Base-by-base conservation (phyloP, 2,888 invertebrate genomes). In the Ethmia dodecea region DNA sequence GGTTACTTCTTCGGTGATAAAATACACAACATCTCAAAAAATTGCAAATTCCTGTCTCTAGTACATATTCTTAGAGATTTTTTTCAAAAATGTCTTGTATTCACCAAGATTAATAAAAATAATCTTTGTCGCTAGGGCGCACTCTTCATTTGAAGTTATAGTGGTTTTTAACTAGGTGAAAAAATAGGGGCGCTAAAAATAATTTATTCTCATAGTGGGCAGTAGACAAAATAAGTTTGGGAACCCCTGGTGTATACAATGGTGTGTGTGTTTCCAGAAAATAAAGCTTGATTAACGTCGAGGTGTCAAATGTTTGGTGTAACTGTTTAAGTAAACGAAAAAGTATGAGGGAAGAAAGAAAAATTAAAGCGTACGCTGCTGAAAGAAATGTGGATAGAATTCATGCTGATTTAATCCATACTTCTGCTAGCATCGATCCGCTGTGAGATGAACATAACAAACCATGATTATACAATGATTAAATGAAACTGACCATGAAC, bases 271-370 rank as follows among this genome's bases (percentile, higher is more conserved):
- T 90, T 90, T 34, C 90, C 90, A 32, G 88, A 89, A 64, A 90
- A 89, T 35, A 89, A 78, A 40, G 89, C 88, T 58, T 88, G 88
- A 50, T 90, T 89, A 58, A 91, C 89, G 54, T 87, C 80, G 65
- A 91, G 90, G 43, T 90, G 89, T 45, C 88, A 81, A 64, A 91
- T 90, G 72, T 90, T 89, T 45, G 91, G 91, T 63, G 63, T 66
- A 52, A 77, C 69, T 78, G 51, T 38, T 49, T 47, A 55, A 57
- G 41, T 45, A 45, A 62, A 51, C 40, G 43, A 55, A 47, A 43
- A 47, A 46, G 34, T 37, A 47, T 45, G 42, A 55, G 37, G 52
- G 53, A 48, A 39, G 44, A 55, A 45, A 47, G 36, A 49, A 53
- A 57, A 58, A 52, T 33, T 60, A 42, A 68, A 67, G 68, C 67